phyloP scores from a whole-genome alignment of 2,888 invertebrate genomes.

The Odontomyia ornata region DNA sequence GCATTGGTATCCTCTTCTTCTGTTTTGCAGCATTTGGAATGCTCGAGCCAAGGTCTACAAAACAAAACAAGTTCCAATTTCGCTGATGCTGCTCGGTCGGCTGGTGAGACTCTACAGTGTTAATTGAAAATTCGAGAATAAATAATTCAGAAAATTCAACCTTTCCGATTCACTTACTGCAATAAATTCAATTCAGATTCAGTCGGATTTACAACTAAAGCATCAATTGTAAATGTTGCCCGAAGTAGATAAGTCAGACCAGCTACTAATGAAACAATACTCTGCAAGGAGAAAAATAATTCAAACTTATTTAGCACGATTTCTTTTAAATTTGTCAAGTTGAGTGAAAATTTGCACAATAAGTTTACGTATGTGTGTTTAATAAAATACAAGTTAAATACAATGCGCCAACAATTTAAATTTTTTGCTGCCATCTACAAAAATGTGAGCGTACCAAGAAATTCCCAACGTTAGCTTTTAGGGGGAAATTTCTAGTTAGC shows the following conservation, averaged over 20 bases:
- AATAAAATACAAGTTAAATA: too few relatives aligned
- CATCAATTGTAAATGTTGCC: conserved; percentile 55
- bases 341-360: too few relatives aligned
- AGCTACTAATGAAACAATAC: conserved; percentile 30
- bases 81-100: conserved; percentile 29
- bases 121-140: not conserved
- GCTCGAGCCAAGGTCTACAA: conserved; percentile 14
- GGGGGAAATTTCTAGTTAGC: too few relatives aligned
- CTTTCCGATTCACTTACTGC: not conserved
- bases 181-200: conserved; percentile 18
- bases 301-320: not conserved
- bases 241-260: conserved; percentile 29
- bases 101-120: conserved; percentile 19
- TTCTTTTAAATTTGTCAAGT: too few relatives aligned
- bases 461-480: too few relatives aligned
- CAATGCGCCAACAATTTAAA: too few relatives aligned
- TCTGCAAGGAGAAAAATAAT: not conserved
- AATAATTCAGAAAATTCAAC: not conserved
- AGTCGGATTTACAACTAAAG: conserved; percentile 2
- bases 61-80: conserved; percentile 6
- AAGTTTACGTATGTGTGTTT: too few relatives aligned
- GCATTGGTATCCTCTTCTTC: not conserved
- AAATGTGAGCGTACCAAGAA: too few relatives aligned
- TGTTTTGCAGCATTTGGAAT: not conserved
- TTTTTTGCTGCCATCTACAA: too few relatives aligned